Conservation (phyloP, 2,113 vertebrate genomes). For the Salvelinus namaycush region DNA sequence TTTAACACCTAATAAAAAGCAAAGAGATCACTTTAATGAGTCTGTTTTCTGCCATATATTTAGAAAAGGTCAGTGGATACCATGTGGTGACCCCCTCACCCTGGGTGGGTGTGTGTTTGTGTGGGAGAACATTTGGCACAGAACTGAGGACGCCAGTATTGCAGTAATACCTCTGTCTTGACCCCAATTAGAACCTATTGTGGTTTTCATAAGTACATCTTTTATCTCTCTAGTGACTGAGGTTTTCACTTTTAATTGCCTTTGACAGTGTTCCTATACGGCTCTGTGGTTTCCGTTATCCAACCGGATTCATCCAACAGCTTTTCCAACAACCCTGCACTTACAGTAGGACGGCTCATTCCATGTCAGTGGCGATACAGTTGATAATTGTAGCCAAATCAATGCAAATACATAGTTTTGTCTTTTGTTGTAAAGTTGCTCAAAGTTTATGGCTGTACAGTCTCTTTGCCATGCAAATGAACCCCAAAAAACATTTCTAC, state of each 20-base stretch:
- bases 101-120: conserved; percentile 6
- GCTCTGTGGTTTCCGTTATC: conserved; percentile 42
- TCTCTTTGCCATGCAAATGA: too few relatives aligned
- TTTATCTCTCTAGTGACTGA: conserved; percentile 5
- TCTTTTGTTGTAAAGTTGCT: too few relatives aligned
- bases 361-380: not conserved
- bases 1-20: conserved; percentile 5
- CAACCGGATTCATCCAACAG: conserved; percentile 21
- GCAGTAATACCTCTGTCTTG: too few relatives aligned
- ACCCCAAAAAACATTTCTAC: too few relatives aligned
- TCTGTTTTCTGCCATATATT: not conserved
- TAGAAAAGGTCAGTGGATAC: not conserved
- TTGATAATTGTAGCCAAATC: too few relatives aligned
- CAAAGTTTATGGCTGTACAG: too few relatives aligned
- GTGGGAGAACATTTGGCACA: conserved; percentile 1
- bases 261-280: conserved; percentile 12
- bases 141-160: not conserved
- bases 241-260: not conserved
- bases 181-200: not conserved
- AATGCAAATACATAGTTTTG: too few relatives aligned
- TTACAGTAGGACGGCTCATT: not conserved
- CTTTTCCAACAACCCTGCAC: not conserved
- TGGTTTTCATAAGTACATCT: conserved; percentile 11
- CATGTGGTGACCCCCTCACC: not conserved
- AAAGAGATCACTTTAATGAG: not conserved